Evolutionary conservation across 64 coral and sea anemone species (phyloP).

Genomic region (Trachythela sp.): DNA sequence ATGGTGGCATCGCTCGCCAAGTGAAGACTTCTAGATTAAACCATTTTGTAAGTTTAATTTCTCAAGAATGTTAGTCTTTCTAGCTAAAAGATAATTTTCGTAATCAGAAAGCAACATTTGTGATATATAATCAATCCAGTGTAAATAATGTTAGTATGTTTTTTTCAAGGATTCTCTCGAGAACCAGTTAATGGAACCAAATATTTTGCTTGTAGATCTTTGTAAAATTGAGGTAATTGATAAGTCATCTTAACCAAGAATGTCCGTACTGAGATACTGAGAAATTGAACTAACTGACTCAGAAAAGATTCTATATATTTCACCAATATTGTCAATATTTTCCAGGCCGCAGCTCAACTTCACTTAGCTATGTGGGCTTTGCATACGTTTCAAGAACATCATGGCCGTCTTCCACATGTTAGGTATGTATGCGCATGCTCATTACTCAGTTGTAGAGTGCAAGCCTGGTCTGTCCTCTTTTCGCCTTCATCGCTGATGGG

Average conservation of each 20-base stretch:
- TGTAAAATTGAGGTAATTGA: slow-evolving; percentile 66
- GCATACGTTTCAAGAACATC: slow-evolving; percentile 65
- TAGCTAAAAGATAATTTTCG: not conserved
- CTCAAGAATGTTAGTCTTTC: not conserved
- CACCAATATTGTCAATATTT: not conserved
- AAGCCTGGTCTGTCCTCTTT: not conserved
- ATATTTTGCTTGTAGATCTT: slow-evolving; percentile 87
- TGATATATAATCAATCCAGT: not conserved
- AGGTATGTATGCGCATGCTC: slow-evolving; percentile 42
- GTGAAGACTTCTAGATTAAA: slow-evolving; percentile 48
- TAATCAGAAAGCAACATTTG: not conserved
- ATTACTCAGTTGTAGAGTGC: not conserved
- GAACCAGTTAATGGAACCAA: slow-evolving; percentile 60
- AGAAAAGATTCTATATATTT: too few species aligned
- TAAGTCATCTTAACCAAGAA: not conserved
- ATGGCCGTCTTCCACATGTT: slow-evolving; percentile 57
- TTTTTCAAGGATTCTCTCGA: slow-evolving; percentile 61
- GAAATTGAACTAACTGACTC: too few species aligned
- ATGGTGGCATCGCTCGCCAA: slow-evolving; percentile 69
- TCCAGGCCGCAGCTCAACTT: slow-evolving; percentile 59
- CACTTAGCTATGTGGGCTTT: slow-evolving; percentile 70
- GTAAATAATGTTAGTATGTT: not conserved
- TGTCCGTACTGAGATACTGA: not conserved
- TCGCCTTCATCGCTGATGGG: not conserved
- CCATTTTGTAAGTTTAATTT: not conserved